Conservation (phyloP, 2,888 invertebrate genomes). For the Taenaris catops region DNA sequence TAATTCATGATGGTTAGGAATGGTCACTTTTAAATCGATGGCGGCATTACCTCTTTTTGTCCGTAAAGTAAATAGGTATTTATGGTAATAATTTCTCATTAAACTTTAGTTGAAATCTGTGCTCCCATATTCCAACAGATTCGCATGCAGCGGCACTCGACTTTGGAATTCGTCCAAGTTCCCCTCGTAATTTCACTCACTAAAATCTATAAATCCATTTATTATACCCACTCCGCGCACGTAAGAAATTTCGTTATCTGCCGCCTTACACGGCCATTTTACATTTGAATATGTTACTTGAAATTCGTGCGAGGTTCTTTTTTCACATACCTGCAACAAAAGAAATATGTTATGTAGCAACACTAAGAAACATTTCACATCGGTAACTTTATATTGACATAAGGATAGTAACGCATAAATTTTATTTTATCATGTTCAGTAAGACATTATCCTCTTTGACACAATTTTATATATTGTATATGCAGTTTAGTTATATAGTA, state of each 20-base stretch:
- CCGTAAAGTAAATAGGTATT: neutral
- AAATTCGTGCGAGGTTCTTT: constrained; percentile 11
- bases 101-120: constrained; percentile 8
- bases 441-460: too few relatives aligned
- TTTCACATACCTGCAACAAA: constrained; percentile 27
- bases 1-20: too few relatives aligned
- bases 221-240: constrained; percentile 14
- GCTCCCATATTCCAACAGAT: constrained; percentile 25
- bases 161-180: constrained; percentile 43
- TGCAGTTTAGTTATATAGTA: too few relatives aligned
- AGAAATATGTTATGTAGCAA: constrained; percentile 21
- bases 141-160: constrained; percentile 25
- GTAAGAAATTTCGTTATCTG: constrained; percentile 15
- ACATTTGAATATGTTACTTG: constrained; percentile 19
- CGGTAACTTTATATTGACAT: too few relatives aligned
- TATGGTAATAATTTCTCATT: constrained; percentile 5
- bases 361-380: too few relatives aligned
- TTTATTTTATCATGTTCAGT: too few relatives aligned
- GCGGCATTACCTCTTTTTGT: too few relatives aligned
- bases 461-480: too few relatives aligned
- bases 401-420: too few relatives aligned
- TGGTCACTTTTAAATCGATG: too few relatives aligned
- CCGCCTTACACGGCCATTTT: constrained; percentile 20
- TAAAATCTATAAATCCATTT: constrained; percentile 25
- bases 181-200: constrained; percentile 34